Base-by-base conservation (phyloP, 2,797 vertebrate species). In the Chelonia mydas region DNA sequence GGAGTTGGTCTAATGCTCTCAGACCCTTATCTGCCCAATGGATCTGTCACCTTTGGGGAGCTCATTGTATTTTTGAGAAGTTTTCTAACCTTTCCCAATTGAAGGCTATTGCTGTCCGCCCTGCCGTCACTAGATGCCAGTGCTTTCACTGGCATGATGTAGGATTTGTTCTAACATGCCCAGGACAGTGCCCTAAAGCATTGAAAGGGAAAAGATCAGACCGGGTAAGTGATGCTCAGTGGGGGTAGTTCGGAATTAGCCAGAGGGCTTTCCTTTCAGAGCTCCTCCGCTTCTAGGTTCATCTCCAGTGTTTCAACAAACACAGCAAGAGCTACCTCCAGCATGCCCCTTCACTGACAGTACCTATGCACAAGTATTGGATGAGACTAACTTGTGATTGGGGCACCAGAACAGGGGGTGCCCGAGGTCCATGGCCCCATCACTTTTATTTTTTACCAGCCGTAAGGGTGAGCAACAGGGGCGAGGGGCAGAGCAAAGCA, bases 1-100 rank as follows among this genome's bases (percentile, higher is more conserved):
- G 16, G 51, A 51, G 17, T 51, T 51, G 51, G 17, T 19, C 98
- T 99, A 92, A 99, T 99, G 99, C 98, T 99, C 96, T 99, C 99
- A 3, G 99, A 99, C 95, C 98, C 99, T 0, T 99, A 99, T 93
- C 98, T 98, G 94, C 98, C 99, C 49, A 99, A 99, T 95, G 99
- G 97, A 98, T 98, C 99, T 2, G 90, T 99, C 99, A 76, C 98
- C 99, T 91, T 98, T 99, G 96, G 99, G 99, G 98, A 99, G 99
- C 99, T 81, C 83, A 2, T 47, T 28, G 49, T 61, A 68, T 95
- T 72, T 0, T 61, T 27, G 92, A 79, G 84, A 81, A 85, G n/a
- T 94, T 96, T 89, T 0, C 0, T 41, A 85, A 83, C 81, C 83
- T 91, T 17, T 92, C 10, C 2, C 16, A 37, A 51, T 68, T 86